Conservation (phyloP, 2,888 invertebrate species). For the Gnatocerus cornutus region DNA sequence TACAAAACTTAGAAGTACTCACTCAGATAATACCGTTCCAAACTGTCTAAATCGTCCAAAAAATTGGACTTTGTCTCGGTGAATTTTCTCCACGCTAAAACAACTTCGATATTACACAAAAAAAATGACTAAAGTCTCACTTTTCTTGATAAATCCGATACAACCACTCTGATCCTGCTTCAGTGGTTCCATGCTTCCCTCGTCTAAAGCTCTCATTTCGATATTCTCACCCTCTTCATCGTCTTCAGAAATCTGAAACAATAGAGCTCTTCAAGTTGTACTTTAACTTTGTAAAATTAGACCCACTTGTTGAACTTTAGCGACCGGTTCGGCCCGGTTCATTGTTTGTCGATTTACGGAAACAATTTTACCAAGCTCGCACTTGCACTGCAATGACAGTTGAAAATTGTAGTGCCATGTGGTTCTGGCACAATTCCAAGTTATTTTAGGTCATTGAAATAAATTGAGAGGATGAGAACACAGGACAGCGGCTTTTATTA, state of each 20-base stretch:
- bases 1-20: slow-evolving; percentile 50
- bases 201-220: slow-evolving; percentile 18
- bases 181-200: slow-evolving; percentile 4
- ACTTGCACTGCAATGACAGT: slow-evolving; percentile 52
- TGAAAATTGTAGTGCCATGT: slow-evolving; percentile 57
- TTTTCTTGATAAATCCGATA: slow-evolving; percentile 48
- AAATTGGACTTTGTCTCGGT: slow-evolving; percentile 41
- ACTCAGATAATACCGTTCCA: slow-evolving; percentile 59
- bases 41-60: slow-evolving; percentile 56
- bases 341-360: slow-evolving; percentile 43
- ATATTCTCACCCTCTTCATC: slow-evolving; percentile 8
- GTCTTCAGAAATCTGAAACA: slow-evolving; percentile 25
- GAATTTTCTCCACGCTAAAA: slow-evolving; percentile 54
- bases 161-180: slow-evolving; percentile 36
- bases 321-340: slow-evolving; percentile 45
- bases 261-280: slow-evolving; percentile 3
- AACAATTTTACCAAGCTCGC: slow-evolving; percentile 47
- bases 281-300: slow-evolving; percentile 15
- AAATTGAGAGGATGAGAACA: slow-evolving; percentile 34
- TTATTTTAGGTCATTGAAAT: slow-evolving; percentile 58
- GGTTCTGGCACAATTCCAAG: slow-evolving; percentile 63
- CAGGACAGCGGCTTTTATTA: slow-evolving; percentile 38
- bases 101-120: neutral
- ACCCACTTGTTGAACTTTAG: slow-evolving; percentile 38
- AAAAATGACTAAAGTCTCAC: slow-evolving; percentile 35